phyloP scores from a whole-genome alignment of 2,888 invertebrate species.

The Cepaea hortensis region DNA sequence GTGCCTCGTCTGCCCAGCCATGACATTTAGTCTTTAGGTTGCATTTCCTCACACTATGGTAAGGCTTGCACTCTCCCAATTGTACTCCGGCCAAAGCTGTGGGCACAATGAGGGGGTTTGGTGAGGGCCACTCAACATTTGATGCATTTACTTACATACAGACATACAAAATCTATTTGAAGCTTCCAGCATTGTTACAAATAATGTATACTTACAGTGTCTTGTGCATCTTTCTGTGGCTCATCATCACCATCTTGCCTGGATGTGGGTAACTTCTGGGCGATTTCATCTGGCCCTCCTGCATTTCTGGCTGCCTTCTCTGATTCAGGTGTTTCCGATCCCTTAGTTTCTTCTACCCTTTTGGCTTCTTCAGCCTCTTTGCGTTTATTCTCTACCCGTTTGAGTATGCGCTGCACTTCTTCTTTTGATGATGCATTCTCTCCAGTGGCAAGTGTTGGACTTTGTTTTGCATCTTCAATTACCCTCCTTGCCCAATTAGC shows the following conservation, averaged over 20 bases:
- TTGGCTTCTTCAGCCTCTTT: constrained; percentile 23
- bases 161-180: background rate
- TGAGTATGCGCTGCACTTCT: constrained; percentile 21
- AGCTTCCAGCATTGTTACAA: background rate
- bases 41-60: too few species aligned
- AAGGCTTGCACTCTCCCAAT: too few species aligned
- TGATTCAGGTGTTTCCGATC: background rate
- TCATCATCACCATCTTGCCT: background rate
- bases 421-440: constrained; percentile 8
- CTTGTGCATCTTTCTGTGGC: background rate
- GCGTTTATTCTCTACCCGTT: background rate
- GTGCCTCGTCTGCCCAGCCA: too few species aligned
- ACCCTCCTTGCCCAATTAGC: constrained; percentile 21
- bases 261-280: background rate
- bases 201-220: background rate
- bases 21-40: too few species aligned
- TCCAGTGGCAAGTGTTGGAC: background rate
- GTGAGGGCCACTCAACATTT: too few species aligned
- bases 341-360: constrained; percentile 6
- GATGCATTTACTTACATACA: too few species aligned
- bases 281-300: background rate
- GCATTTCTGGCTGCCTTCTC: background rate
- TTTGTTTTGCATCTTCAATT: constrained; percentile 35
- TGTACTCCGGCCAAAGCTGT: too few species aligned
- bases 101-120: too few species aligned